Evolutionary conservation across 2,888 invertebrate species (phyloP).

Genomic region (Amphipoea lucens): DNA sequence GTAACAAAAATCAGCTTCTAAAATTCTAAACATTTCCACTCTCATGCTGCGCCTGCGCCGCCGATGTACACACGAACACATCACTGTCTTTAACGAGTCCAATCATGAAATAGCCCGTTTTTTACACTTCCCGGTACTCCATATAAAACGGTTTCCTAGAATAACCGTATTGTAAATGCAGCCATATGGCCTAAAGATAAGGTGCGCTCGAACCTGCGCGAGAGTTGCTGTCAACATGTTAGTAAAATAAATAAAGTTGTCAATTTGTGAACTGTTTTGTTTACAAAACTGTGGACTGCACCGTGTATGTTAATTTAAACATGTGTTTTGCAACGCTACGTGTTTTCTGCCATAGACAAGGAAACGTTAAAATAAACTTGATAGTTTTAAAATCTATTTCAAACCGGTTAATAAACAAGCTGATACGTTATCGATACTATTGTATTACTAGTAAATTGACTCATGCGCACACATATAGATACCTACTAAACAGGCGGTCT

Average conservation of each 20-base stretch:
- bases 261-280: conserved; percentile 60
- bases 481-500: background rate
- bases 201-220: conserved; percentile 57
- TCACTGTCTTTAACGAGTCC: conserved; percentile 57
- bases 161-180: conserved; percentile 74
- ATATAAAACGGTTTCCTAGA: conserved; percentile 73
- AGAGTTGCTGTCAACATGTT: conserved; percentile 60
- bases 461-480: background rate
- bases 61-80: conserved; percentile 49
- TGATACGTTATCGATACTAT: conserved; percentile 28
- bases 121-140: conserved; percentile 75
- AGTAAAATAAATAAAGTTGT: conserved; percentile 52
- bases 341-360: conserved; percentile 9
- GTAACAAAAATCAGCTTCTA: conserved; percentile 9
- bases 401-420: background rate
- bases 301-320: conserved; percentile 34
- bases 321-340: conserved; percentile 20
- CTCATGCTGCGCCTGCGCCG: conserved; percentile 16
- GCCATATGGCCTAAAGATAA: conserved; percentile 72
- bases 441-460: conserved; percentile 19
- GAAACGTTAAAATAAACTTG: conserved; percentile 11
- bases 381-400: conserved; percentile 12
- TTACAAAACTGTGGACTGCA: conserved; percentile 41
- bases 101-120: conserved; percentile 68
- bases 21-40: conserved; percentile 32